Percentiles rank a stretch among this genome's conserved stretches.
phyloP scores from a whole-genome alignment of 2,113 vertebrate species.

The Syngnathoides biaculeatus region DNA sequence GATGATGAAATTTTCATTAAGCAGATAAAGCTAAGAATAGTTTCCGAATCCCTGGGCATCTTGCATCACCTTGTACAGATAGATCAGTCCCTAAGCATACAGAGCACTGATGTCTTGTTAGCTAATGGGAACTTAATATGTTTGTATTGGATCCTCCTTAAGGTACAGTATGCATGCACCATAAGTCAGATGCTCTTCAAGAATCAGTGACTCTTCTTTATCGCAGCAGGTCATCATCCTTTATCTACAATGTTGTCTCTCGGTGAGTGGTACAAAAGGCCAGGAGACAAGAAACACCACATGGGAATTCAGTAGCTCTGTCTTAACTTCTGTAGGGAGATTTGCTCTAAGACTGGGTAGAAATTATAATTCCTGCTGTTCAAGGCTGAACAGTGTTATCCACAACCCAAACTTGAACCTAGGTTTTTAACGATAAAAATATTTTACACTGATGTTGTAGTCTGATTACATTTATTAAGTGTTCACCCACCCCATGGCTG shows the following conservation, averaged over 20 bases:
- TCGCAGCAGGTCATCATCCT: constrained; percentile 9
- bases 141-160: constrained; percentile 14
- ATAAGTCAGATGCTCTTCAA: constrained; percentile 19
- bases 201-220: background rate
- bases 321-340: constrained; percentile 1
- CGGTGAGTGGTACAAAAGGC: constrained; percentile 16
- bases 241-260: background rate
- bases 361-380: background rate
- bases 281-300: constrained; percentile 2
- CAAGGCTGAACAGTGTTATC: background rate
- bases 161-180: background rate
- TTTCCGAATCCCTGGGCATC: constrained; percentile 73
- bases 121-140: constrained; percentile 23
- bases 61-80: constrained; percentile 70
- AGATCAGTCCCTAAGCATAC: constrained; percentile 48
- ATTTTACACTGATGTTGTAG: background rate
- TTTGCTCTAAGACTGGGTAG: background rate
- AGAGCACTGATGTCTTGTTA: constrained; percentile 34
- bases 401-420: background rate
- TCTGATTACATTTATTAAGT: background rate
- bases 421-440: background rate
- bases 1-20: constrained; percentile 76
- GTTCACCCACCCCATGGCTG: background rate
- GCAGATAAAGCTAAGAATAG: constrained; percentile 66
- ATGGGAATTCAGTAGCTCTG: background rate